phyloP scores from a whole-genome alignment of 2,797 vertebrate species.

The Dipus sagitta region DNA sequence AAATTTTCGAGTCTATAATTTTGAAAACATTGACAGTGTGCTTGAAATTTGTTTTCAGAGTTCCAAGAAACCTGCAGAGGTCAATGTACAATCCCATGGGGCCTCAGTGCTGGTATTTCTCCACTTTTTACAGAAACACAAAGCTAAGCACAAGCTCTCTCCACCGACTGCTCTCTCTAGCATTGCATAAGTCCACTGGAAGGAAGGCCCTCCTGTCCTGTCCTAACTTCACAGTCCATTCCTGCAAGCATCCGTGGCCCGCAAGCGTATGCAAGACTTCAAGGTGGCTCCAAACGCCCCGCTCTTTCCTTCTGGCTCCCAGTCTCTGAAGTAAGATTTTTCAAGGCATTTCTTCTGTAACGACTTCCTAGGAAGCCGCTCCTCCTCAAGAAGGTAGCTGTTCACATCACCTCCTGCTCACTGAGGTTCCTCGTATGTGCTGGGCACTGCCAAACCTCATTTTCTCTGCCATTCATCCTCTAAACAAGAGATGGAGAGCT shows the following conservation, averaged over 20 bases:
- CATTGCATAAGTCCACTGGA: no score
- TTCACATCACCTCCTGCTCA: not conserved
- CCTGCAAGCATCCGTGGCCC: not conserved
- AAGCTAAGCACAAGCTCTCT: not conserved
- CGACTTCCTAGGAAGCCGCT: constrained; percentile 8
- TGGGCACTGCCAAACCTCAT: not conserved
- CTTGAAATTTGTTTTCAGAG: not conserved
- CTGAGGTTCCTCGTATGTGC: not conserved
- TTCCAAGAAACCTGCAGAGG: not conserved
- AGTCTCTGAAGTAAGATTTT: not conserved
- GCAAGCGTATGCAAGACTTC: not conserved
- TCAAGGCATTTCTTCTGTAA: not conserved
- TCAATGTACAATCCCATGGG: not conserved
- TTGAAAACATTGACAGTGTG: not conserved
- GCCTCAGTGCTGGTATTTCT: not conserved
- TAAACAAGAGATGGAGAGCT: constrained; percentile 20
- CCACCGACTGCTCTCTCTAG: not conserved
- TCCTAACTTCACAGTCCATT: not conserved
- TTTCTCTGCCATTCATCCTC: constrained; percentile 11
- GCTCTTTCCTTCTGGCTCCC: not conserved
- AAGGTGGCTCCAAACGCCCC: not conserved
- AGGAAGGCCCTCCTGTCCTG: not conserved
- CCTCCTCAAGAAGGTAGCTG: not conserved
- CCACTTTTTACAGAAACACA: not conserved
- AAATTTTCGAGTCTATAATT: constrained; percentile 13